Evolutionary conservation across 2,888 invertebrate genomes (phyloP), one percentile per base, ranked within the genome.

Genomic region (Xestoiulus laeticollis): DNA sequence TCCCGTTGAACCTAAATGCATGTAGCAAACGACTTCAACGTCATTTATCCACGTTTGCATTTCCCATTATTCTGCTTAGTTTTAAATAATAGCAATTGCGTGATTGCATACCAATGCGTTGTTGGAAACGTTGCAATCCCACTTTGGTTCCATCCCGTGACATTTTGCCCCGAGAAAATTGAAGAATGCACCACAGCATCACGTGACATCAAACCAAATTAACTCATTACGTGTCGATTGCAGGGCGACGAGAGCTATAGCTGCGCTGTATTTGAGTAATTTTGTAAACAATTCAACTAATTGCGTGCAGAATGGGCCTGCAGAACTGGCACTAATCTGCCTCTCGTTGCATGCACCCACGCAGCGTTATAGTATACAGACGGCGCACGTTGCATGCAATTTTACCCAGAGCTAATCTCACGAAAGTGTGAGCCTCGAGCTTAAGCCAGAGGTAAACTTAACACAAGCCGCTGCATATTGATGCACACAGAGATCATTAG

Each of bases 211-310:
- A 78, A 26, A 8, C 78, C 78, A 30, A 78, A 30, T 78, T 78
- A 78, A 78, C 78, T 78, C 78, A 30, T 78, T 78, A 78, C 78
- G 30, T 78, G 78, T 78, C 78, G 78, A 78, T 78, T 78, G 78
- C 26, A 14, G 30, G 26, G 78, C 78, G 59, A 59, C 59, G 59
- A 59, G 59, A 59, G n/a, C 59, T n/a, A n/a, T n/a, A n/a, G n/a
- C n/a, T n/a, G 59, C 59, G 78, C 22, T 26, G 78, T 78, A 78
- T 30, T 78, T 78, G 26, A 78, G 30, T 78, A 78, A 78, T 78
- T 78, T 78, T 78, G 78, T 78, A 78, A 78, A 78, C 78, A 78
- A 78, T 78, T 78, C 78, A 30, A 22, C 78, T 78, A 78, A 78
- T 78, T 78, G 78, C 78, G 78, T 78, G 78, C 78, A 22, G 78